Evolutionary conservation across 1,140 invertebrate species (phyloP).

Genomic region (Galleria mellonella): DNA sequence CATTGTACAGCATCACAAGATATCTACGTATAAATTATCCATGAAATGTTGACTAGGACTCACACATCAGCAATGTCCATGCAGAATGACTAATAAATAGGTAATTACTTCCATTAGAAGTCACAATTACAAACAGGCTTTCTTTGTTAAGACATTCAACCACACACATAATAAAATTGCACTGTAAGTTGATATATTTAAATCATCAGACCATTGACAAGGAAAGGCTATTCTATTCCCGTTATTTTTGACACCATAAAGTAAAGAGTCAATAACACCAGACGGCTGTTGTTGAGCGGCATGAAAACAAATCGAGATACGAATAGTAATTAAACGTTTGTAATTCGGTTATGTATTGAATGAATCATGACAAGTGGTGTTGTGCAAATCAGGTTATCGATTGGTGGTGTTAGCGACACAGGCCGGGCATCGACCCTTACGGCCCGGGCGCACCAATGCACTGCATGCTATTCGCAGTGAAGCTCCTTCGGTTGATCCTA

Average conservation of each 20-base stretch:
- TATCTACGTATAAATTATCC: no score
- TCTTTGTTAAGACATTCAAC: no score
- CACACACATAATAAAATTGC: no score
- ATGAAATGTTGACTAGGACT: no score
- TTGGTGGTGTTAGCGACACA: conserved; percentile 38
- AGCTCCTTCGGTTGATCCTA: conserved; percentile 5
- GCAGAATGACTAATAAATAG: no score
- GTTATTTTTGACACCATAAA: background rate
- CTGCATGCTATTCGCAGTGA: conserved; percentile 2
- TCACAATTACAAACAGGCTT: no score
- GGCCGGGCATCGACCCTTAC: conserved; percentile 48
- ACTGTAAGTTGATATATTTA: no score
- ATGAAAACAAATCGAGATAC: conserved; percentile 13
- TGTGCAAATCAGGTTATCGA: conserved; percentile 66
- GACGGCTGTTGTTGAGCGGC: conserved; percentile 6
- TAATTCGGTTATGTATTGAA: conserved; percentile 25
- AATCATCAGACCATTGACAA: no score
- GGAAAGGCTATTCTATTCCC: background rate
- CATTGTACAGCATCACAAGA: no score
- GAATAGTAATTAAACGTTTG: conserved; percentile 17
- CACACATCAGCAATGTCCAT: no score
- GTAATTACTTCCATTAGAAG: no score
- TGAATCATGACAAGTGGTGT: conserved; percentile 38
- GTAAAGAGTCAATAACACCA: background rate
- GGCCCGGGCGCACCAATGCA: conserved; percentile 12